These are phyloP conservation scores for Hyperoplus immaculatus DNA, from an alignment of 2,797 vertebrate species.

Conservation along the genomic window DNA sequence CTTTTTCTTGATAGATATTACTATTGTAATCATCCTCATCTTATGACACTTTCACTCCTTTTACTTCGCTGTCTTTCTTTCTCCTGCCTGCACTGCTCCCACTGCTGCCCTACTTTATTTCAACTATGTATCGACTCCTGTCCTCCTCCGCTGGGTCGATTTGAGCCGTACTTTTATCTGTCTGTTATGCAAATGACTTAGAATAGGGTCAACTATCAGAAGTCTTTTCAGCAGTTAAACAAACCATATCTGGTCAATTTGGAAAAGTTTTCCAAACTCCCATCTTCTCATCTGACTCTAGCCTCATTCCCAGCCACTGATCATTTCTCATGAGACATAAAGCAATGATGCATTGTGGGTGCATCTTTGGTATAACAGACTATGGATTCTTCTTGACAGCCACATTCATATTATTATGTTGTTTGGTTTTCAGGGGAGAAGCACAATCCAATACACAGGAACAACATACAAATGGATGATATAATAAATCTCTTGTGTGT, in stretches of 20 bases:
- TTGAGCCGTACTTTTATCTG: conserved; percentile 4
- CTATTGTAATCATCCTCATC: not conserved
- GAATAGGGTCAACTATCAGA: conserved; percentile 6
- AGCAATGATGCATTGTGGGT: no score
- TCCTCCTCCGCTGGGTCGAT: conserved; percentile 15
- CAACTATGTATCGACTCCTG: not conserved
- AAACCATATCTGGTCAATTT: conserved; percentile 9
- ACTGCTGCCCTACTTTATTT: not conserved
- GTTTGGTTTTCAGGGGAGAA: conserved; percentile 32
- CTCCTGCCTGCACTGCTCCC: not conserved
- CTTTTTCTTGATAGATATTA: not conserved
- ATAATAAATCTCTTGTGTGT: no score
- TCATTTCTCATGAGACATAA: conserved; percentile 19
- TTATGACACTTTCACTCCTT: not conserved
- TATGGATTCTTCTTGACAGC: conserved; percentile 34
- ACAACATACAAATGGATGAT: conserved; percentile 6
- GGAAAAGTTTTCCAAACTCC: not conserved
- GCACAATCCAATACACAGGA: conserved; percentile 12
- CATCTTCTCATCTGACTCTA: not conserved
- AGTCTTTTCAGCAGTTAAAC: conserved; percentile 7
- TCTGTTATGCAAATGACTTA: conserved; percentile 28
- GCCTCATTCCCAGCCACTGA: conserved; percentile 3
- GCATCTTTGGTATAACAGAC: conserved; percentile 5
- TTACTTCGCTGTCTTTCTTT: not conserved
- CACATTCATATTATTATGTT: conserved; percentile 18